Percentiles rank a stretch among this genome's conserved stretches.
phyloP scores from a whole-genome alignment of 2,113 vertebrate genomes.

The Apteryx mantelli region DNA sequence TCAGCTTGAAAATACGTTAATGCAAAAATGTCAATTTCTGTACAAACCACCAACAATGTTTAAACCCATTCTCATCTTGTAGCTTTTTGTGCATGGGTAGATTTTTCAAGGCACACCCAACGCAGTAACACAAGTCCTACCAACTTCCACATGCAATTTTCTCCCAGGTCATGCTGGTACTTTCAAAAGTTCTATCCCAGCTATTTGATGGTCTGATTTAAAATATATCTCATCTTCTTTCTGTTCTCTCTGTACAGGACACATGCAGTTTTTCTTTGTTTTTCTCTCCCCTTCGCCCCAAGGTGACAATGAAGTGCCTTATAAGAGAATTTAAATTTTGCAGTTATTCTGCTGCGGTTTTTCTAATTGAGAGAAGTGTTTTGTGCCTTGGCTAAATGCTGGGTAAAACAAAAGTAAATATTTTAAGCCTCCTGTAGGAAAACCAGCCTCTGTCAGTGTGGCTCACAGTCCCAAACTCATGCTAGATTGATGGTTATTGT shows the following conservation, averaged over 20 bases:
- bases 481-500: not conserved
- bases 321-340: not conserved
- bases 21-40: not conserved
- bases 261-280: not conserved
- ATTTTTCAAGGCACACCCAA: not conserved
- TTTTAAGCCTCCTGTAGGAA: constrained; percentile 1
- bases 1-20: not conserved
- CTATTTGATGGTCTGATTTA: not conserved
- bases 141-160: not conserved
- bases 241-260: not conserved
- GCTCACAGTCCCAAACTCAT: not conserved
- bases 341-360: not conserved
- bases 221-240: not conserved
- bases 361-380: not conserved
- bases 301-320: not conserved
- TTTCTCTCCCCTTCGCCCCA: not conserved
- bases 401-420: not conserved
- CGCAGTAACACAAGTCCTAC: not conserved
- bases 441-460: not conserved
- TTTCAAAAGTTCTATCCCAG: not conserved
- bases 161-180: not conserved
- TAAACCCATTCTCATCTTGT: not conserved
- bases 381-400: not conserved
- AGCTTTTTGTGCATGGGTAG: not conserved
- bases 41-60: not conserved